Evolutionary conservation across 2,113 vertebrate species (phyloP).

Genomic region (Rallus limicola): DNA sequence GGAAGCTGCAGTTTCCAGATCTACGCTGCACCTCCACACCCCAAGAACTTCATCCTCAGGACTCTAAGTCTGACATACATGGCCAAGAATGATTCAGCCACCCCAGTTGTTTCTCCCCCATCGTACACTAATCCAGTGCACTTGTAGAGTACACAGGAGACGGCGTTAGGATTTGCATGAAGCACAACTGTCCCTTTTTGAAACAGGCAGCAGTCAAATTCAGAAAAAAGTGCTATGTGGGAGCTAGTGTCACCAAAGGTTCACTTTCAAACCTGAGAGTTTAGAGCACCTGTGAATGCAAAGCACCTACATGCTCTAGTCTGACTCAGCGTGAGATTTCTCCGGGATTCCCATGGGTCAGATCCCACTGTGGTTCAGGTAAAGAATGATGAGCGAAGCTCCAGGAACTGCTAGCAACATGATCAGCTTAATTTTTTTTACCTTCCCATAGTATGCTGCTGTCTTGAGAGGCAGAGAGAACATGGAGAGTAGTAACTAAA

Average conservation of each 20-base stretch:
- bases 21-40: not conserved
- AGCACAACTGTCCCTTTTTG: not conserved
- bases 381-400: not conserved
- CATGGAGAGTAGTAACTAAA: not conserved
- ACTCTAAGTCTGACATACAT: not conserved
- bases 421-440: not conserved
- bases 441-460: not conserved
- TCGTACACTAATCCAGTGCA: not conserved
- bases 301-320: not conserved
- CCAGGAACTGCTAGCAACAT: not conserved
- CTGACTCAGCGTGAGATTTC: not conserved
- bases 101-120: fast-evolving
- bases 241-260: not conserved
- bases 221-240: not conserved
- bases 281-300: not conserved
- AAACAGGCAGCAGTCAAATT: not conserved
- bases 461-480: not conserved
- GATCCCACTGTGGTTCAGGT: not conserved
- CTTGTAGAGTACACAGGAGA: not conserved
- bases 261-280: not conserved
- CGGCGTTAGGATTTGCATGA: not conserved
- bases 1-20: not conserved
- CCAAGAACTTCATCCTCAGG: not conserved
- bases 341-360: not conserved
- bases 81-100: not conserved